Evolutionary conservation across 2,113 vertebrate genomes (phyloP).

Genomic region (Uropsilus gracilis): DNA sequence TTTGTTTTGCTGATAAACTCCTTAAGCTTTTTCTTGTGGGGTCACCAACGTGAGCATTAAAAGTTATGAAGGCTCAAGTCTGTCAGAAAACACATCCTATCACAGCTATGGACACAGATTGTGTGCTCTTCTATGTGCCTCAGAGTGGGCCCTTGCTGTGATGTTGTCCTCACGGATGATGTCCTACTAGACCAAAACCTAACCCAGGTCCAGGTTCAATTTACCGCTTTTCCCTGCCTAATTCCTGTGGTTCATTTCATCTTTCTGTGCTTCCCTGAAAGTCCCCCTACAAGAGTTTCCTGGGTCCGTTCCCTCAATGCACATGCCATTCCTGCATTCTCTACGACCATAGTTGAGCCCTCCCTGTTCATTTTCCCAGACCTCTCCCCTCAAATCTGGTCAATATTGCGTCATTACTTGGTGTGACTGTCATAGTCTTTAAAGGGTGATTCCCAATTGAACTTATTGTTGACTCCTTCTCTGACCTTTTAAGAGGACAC

Average conservation of each 20-base stretch:
- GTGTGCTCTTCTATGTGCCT: not conserved
- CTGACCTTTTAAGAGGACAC: constrained; percentile 68
- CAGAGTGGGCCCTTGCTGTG: no score
- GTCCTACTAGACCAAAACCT: not conserved
- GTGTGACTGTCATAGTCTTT: not conserved
- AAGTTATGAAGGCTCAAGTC: not conserved
- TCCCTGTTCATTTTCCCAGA: not conserved
- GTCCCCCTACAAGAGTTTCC: not conserved
- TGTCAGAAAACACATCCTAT: no score
- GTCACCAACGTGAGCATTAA: not conserved
- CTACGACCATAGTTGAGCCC: not conserved
- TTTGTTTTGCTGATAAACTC: not conserved
- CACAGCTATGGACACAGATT: not conserved
- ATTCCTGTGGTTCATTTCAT: not conserved
- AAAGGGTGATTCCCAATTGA: constrained; percentile 47
- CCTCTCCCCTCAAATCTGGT: not conserved
- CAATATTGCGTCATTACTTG: not conserved
- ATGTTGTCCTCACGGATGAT: not conserved
- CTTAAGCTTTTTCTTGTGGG: not conserved
- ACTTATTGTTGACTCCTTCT: constrained; percentile 18
- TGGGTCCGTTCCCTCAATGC: not conserved
- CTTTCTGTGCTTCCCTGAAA: not conserved
- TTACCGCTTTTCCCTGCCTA: not conserved
- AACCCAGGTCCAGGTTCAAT: not conserved
- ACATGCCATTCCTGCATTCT: not conserved